These are phyloP conservation scores for Battus philenor DNA, from an alignment of 1,140 invertebrate species.

Conservation along the genomic window DNA sequence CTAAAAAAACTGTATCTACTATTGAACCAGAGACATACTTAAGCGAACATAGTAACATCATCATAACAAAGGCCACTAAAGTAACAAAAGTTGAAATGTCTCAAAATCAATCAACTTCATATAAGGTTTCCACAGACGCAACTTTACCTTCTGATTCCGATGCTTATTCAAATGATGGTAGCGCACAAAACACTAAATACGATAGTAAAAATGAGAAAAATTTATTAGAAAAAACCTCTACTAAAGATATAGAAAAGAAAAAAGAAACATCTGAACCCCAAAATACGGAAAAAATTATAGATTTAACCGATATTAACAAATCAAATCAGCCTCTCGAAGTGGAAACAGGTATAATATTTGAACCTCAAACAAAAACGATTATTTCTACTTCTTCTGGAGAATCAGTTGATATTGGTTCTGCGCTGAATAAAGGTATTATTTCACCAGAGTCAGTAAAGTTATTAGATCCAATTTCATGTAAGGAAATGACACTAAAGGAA, in stretches of 20 bases:
- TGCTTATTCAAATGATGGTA: not conserved
- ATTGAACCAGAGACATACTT: constrained; percentile 37
- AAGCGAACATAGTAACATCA: constrained; percentile 40
- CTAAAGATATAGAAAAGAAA: constrained; percentile 5
- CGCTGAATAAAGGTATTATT: constrained; percentile 82
- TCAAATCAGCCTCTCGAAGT: constrained; percentile 79
- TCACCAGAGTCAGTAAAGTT: constrained; percentile 82
- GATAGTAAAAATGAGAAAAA: not conserved
- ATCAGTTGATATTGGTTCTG: constrained; percentile 80
- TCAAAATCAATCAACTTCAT: constrained; percentile 42
- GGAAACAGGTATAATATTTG: constrained; percentile 81
- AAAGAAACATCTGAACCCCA: constrained; percentile 1
- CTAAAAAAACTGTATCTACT: constrained; percentile 36
- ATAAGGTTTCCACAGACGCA: constrained; percentile 28
- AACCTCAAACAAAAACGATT: constrained; percentile 81
- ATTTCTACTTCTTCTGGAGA: constrained; percentile 80
- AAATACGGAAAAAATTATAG: constrained; percentile 8
- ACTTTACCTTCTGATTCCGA: constrained; percentile 1
- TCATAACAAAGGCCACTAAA: constrained; percentile 36
- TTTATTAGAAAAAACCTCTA: too few species aligned
- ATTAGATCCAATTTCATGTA: constrained; percentile 83
- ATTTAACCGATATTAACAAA: constrained; percentile 53
- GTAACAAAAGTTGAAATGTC: constrained; percentile 45
- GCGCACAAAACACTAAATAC: not conserved
- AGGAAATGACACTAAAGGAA: constrained; percentile 84